Percentiles rank a stretch among this genome's conserved stretches.
Conservation (phyloP, 1,140 invertebrate species). For the Pantala flavescens region DNA sequence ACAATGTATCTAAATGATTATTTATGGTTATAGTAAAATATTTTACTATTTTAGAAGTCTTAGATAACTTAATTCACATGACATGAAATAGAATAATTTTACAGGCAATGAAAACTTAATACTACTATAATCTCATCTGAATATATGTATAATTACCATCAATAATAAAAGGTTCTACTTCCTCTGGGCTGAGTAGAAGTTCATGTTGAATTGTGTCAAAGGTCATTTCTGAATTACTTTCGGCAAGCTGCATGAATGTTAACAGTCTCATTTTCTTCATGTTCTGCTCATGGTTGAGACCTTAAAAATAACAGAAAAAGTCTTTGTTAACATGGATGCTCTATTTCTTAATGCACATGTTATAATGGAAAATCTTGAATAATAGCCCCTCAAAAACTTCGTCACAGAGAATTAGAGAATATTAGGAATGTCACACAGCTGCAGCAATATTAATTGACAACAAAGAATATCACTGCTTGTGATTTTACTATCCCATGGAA, state of each 20-base stretch:
- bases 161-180: constrained; percentile 94
- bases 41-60: too few species aligned
- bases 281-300: constrained; percentile 87
- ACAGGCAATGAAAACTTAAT: too few species aligned
- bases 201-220: constrained; percentile 83
- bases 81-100: too few species aligned
- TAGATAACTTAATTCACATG: too few species aligned
- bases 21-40: too few species aligned
- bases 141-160: constrained; percentile 80
- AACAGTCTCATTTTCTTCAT: constrained; percentile 93
- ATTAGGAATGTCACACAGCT: not conserved
- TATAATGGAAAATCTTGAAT: too few species aligned
- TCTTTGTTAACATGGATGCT: too few species aligned
- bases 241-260: constrained; percentile 94
- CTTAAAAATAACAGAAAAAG: constrained; percentile 31
- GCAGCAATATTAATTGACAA: not conserved
- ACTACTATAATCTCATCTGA: too few species aligned
- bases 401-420: not conserved
- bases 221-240: constrained; percentile 78
- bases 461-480: not conserved
- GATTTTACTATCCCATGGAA: not conserved
- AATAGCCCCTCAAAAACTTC: too few species aligned
- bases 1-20: too few species aligned
- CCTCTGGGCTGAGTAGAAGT: constrained; percentile 69
- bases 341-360: too few species aligned